Evolutionary conservation across 1,140 invertebrate genomes (phyloP), one percentile per base, ranked within the genome.

Genomic region (Helicoverpa zea): DNA sequence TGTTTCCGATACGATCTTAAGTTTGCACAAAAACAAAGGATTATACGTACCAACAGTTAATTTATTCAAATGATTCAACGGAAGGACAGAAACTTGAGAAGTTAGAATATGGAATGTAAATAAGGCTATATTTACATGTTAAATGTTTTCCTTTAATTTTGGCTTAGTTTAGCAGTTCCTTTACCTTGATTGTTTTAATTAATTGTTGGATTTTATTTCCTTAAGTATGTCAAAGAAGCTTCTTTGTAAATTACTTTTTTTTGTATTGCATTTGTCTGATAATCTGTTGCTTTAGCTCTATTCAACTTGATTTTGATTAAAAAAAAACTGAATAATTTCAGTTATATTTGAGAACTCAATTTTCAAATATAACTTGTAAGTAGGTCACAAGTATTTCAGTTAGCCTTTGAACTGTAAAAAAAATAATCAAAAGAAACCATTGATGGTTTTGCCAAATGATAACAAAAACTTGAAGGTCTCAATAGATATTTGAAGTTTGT

Each of bases 1-100:
- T 13, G 43, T 68, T 72, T n/a, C 18, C 49, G 49, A 72, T 72
- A 72, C 30, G 49, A 72, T 72, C 68, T 72, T 18, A 49, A 49
- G 49, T 29, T 72, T 51, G n/a, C 66, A 52, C 16, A n/a, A 72
- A 54, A 72, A 72, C 68, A 72, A 72, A 52, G 68, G 35, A 72
- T 54, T 51, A 23, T 30, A 13, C 23, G 9, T 29, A 63, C 7
- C 2, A 68, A 68, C 16, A n/a, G 47, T 72, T 54, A 72, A 72
- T 72, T 54, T 72, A 54, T 72, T 72, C 49, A n/a, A 52, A 72
- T 72, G 68, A 72, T 29, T 72, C 49, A 72, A 30, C 23, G 14
- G 5, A 29, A 72, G 68, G 18, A 72, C 49, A 68, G 66, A 52
- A 4, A 72, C 49, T 72, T 72, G 13, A 72, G 49, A 70, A 4